phyloP scores from a whole-genome alignment of 2,888 invertebrate species.

The Nomada ruficornis region DNA sequence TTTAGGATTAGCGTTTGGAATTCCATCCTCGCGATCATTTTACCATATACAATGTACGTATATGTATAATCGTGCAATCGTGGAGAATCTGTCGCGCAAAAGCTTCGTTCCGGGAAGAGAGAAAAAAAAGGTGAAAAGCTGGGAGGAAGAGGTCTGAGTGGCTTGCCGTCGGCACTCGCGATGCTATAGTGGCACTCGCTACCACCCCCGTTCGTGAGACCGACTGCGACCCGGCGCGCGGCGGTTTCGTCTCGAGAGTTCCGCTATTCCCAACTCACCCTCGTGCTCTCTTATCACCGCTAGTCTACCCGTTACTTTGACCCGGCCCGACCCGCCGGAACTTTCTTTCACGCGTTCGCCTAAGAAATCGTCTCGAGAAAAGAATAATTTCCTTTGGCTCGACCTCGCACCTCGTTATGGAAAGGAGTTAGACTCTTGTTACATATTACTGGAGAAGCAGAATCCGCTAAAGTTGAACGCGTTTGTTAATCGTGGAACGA shows the following conservation, averaged over 20 bases:
- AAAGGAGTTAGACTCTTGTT: background rate
- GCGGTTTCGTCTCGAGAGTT: slow-evolving; percentile 66
- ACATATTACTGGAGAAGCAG: background rate
- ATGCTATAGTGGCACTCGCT: slow-evolving; percentile 65
- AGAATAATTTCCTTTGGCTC: slow-evolving; percentile 26
- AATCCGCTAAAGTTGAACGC: background rate
- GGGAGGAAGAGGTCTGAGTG: slow-evolving; percentile 69
- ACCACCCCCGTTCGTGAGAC: slow-evolving; percentile 52
- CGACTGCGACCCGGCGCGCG: slow-evolving; percentile 36
- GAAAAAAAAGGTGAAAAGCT: slow-evolving; percentile 23
- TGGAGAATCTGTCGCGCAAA: slow-evolving; percentile 47
- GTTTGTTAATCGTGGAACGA: slow-evolving; percentile 1
- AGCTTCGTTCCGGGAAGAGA: slow-evolving; percentile 32
- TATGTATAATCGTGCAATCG: slow-evolving; percentile 60
- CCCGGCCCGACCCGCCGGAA: slow-evolving; percentile 13
- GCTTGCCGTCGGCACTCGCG: slow-evolving; percentile 68
- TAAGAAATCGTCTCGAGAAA: slow-evolving; percentile 48
- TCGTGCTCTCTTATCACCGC: slow-evolving; percentile 43
- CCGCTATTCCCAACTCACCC: slow-evolving; percentile 35
- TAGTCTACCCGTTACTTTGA: slow-evolving; percentile 44
- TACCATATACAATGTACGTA: slow-evolving; percentile 19
- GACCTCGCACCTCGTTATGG: background rate
- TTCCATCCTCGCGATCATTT: slow-evolving; percentile 34
- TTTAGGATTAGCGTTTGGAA: background rate
- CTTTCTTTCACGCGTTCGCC: slow-evolving; percentile 43